Percentiles rank a stretch among this genome's conserved stretches.
These are phyloP conservation scores for Eupristina koningsbergeri DNA, from an alignment of 1,140 invertebrate genomes.

Conservation along the genomic window DNA sequence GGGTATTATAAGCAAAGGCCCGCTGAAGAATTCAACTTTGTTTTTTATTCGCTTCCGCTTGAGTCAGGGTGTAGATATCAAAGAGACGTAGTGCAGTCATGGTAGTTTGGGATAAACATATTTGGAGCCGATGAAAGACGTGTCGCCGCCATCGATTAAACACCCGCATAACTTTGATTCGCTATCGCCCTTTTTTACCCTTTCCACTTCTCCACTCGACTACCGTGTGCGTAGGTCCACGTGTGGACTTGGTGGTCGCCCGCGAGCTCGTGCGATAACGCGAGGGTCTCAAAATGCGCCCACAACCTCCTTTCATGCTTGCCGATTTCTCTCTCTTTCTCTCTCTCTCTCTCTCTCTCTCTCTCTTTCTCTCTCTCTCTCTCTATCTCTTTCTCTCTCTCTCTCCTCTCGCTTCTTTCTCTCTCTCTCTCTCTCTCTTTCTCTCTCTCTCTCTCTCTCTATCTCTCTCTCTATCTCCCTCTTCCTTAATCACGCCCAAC, in stretches of 20 bases:
- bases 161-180: neutral
- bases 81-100: neutral
- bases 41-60: constrained; percentile 17
- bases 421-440: too few relatives aligned
- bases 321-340: neutral
- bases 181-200: neutral
- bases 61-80: neutral
- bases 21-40: neutral
- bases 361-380: too few relatives aligned
- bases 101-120: constrained; percentile 18
- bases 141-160: constrained; percentile 27
- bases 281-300: constrained; percentile 56
- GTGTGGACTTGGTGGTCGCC: neutral
- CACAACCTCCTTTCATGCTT: constrained; percentile 43
- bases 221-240: neutral
- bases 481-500: constrained; percentile 1
- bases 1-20: neutral
- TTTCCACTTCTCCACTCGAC: neutral
- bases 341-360: too few relatives aligned
- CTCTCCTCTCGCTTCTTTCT: too few relatives aligned
- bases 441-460: too few relatives aligned
- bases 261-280: neutral
- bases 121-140: constrained; percentile 4
- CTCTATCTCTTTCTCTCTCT: too few relatives aligned
- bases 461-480: too few relatives aligned